Evolutionary conservation across 2,113 vertebrate species (phyloP), one percentile per base, ranked within the genome.

Genomic region (Sturnus vulgaris): DNA sequence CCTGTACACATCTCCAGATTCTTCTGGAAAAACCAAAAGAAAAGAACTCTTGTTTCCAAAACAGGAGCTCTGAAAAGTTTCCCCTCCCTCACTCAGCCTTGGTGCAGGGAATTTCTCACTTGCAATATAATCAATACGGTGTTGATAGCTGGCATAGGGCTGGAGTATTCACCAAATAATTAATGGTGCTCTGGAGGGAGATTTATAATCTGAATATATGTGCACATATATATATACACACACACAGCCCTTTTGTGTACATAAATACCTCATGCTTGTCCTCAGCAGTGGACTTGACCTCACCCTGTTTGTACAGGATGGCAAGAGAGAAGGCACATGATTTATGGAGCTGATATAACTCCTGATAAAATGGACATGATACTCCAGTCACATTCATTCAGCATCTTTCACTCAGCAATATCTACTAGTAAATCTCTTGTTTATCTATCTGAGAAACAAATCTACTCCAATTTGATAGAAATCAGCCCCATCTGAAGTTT

Each of bases 151-250:
- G 59, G 20, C 39, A 53, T 2, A 50, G 17, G 76, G 40, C 31
- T 63, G 61, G 42, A 23, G 14, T 21, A 55, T 55, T 61, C 82
- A 82, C 57, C 44, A 85, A 77, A 50, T 15, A 64, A 65, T 52
- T 47, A 53, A 59, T 33, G 17, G 10, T 55, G 27, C 30, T 90
- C 66, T 76, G 24, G 59, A 60, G 49, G 46, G 53, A 91, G 57
- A 47, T 66, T 17, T 85, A 37, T 47, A 60, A 27, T 31, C 39
- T 55, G n/a, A 28, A 9, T 21, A 5, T 65, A 21, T 21, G 24
- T 5, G 7, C 40, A 42, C 5, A 42, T 2, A 66, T 1, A 37
- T 0, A 31, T 3, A 35, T 3, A 22, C 10, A 35, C 17, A 20
- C 12, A 25, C 3, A 1, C 31, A 12, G 31, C 42, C 47, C 20